These are phyloP conservation scores for Melanotaenia nigrans DNA, from an alignment of 2,797 vertebrate species.

Conservation along the genomic window DNA sequence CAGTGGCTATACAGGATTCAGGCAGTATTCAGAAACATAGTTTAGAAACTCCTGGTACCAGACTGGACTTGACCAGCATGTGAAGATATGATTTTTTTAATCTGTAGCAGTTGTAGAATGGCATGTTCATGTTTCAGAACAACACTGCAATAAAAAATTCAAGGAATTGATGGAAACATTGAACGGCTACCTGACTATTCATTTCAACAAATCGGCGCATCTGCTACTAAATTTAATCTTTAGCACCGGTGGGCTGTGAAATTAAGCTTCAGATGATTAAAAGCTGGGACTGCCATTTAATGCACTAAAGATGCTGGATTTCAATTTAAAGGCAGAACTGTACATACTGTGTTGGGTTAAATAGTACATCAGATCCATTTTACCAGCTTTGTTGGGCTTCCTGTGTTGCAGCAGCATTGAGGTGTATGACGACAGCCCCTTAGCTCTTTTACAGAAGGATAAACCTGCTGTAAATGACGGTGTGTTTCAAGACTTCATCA, in stretches of 20 bases:
- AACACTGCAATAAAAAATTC: slow-evolving; percentile 6
- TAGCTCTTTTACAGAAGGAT: slow-evolving; percentile 34
- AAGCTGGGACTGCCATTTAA: slow-evolving; percentile 34
- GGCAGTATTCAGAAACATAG: background rate
- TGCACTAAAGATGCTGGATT: slow-evolving; percentile 34
- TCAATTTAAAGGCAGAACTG: slow-evolving; percentile 12
- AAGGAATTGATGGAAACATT: slow-evolving; percentile 27
- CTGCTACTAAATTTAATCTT: slow-evolving; percentile 67
- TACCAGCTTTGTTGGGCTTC: slow-evolving; percentile 13
- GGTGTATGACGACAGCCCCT: slow-evolving; percentile 15
- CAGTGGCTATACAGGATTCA: background rate
- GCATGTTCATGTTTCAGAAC: slow-evolving; percentile 1
- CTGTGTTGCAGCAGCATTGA: slow-evolving; percentile 23
- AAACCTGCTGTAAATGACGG: slow-evolving; percentile 13
- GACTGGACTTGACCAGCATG: too few species aligned
- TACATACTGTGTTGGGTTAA: background rate
- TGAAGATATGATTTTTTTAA: background rate
- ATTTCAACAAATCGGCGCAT: slow-evolving; percentile 65
- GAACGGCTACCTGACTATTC: slow-evolving; percentile 27
- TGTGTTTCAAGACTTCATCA: slow-evolving; percentile 20
- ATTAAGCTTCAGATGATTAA: slow-evolving; percentile 66
- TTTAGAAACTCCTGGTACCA: too few species aligned
- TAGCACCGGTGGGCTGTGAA: slow-evolving; percentile 76
- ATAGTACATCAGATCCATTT: slow-evolving; percentile 19
- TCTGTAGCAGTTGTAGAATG: background rate